phyloP scores from a whole-genome alignment of 2,113 vertebrate species.

The Glaucidium brasilianum region DNA sequence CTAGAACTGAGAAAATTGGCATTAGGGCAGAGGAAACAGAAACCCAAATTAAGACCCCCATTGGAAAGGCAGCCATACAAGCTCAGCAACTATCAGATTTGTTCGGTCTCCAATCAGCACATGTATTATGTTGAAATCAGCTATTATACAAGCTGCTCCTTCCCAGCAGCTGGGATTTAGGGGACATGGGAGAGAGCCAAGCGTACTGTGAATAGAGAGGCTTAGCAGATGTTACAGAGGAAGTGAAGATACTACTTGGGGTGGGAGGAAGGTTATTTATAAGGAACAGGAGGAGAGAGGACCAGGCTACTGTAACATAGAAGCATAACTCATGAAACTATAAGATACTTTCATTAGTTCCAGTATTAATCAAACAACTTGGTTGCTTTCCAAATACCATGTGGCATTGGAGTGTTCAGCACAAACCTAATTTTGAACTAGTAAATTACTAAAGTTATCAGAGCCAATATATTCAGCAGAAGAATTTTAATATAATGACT shows the following conservation, averaged over 20 bases:
- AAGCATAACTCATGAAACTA: background rate
- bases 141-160: slow-evolving; percentile 22
- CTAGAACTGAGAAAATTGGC: background rate
- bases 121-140: slow-evolving; percentile 43
- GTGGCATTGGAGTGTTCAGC: background rate
- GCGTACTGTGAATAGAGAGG: background rate
- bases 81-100: background rate
- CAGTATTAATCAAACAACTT: background rate
- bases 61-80: background rate
- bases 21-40: background rate
- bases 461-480: background rate
- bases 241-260: slow-evolving; percentile 1
- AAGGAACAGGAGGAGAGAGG: background rate
- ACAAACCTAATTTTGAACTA: background rate
- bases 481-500: background rate
- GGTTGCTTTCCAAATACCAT: background rate
- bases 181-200: slow-evolving; percentile 48
- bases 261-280: background rate
- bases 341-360: background rate
- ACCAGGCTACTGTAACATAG: background rate
- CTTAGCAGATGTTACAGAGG: slow-evolving; percentile 30
- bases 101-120: slow-evolving; percentile 22
- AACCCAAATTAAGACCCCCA: background rate
- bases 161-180: slow-evolving; percentile 50
- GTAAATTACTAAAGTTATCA: background rate